Conservation (phyloP, 2,113 vertebrate species). For the Bufo gargarizans region DNA sequence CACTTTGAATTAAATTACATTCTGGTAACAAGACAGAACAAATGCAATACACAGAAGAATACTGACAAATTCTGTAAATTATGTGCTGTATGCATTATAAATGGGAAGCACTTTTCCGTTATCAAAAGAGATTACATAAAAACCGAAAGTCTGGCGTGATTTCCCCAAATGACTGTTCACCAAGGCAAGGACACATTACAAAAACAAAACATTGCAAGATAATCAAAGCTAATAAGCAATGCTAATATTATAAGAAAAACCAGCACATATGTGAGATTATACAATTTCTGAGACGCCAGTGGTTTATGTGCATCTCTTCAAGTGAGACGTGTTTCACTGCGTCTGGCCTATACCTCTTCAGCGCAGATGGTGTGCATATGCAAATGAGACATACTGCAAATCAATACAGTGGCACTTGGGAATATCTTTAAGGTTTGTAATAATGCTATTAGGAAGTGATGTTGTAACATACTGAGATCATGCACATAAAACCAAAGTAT, state of each 20-base stretch:
- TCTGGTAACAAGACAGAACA: background rate
- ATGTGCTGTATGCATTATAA: background rate
- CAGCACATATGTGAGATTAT: conserved; percentile 27
- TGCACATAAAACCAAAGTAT: conserved; percentile 79
- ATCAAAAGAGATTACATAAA: background rate
- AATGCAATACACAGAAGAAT: background rate
- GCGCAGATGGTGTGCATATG: conserved; percentile 87
- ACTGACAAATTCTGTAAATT: background rate
- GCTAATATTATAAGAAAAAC: conserved; percentile 12
- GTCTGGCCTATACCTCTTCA: conserved; percentile 73
- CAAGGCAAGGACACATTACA: background rate
- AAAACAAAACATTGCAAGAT: background rate
- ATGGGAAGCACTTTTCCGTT: background rate
- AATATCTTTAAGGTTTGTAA: conserved; percentile 84
- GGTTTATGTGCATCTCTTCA: conserved; percentile 66
- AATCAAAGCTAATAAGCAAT: conserved; percentile 33
- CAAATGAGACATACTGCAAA: conserved; percentile 86
- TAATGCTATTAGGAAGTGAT: conserved; percentile 80
- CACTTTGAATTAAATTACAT: background rate
- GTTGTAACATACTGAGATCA: conserved; percentile 83
- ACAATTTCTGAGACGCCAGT: conserved; percentile 66
- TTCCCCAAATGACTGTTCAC: conserved; percentile 1
- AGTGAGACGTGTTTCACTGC: conserved; percentile 73
- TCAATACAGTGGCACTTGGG: conserved; percentile 84
- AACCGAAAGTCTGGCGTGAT: background rate